Evolutionary conservation across 2,797 vertebrate genomes (phyloP).

Genomic region (Scyliorhinus canicula): DNA sequence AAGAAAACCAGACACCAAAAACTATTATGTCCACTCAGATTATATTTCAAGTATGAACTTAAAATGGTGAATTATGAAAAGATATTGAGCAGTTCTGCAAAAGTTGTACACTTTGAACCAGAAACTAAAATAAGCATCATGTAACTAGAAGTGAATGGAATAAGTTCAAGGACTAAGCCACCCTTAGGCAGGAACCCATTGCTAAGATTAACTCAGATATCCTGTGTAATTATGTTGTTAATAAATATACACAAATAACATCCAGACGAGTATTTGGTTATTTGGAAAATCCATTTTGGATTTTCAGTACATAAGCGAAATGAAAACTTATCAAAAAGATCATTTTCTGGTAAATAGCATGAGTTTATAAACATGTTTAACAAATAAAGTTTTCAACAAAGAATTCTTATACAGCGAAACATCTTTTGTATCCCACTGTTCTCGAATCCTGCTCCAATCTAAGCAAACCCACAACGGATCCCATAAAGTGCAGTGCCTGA

Average conservation of each 20-base stretch:
- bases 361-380: not conserved
- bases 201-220: conserved; percentile 28
- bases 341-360: not conserved
- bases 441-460: not conserved
- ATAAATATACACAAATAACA: conserved; percentile 27
- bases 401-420: not conserved
- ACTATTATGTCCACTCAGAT: not conserved
- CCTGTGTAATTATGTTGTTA: conserved; percentile 10
- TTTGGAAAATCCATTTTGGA: not conserved
- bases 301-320: not conserved
- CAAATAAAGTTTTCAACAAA: not conserved
- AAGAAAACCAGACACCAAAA: not conserved
- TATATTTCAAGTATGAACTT: not conserved
- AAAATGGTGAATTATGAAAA: not conserved
- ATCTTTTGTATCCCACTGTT: not conserved
- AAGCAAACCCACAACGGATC: not conserved
- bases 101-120: conserved; percentile 13
- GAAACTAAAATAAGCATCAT: not conserved
- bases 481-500: not conserved
- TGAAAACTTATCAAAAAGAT: not conserved
- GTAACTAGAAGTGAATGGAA: not conserved
- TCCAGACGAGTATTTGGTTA: not conserved
- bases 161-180: conserved; percentile 6
- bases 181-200: conserved; percentile 11
- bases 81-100: not conserved